Percentiles rank a stretch among this genome's conserved stretches.
These are phyloP conservation scores for Drosophila birchii DNA, from an alignment of 2,888 invertebrate species.

Conservation along the genomic window DNA sequence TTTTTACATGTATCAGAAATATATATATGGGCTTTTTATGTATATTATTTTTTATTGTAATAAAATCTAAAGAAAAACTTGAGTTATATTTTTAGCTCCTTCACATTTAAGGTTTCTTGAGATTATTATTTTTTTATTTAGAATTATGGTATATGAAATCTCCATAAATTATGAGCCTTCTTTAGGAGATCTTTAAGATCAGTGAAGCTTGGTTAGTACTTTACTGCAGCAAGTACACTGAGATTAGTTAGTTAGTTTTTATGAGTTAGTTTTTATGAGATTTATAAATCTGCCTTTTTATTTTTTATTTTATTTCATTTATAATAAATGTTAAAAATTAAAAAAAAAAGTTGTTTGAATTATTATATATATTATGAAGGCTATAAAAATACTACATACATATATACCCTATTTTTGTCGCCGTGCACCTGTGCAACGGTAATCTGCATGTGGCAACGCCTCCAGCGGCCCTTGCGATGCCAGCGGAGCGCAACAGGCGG, in stretches of 20 bases:
- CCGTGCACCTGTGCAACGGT: constrained; percentile 36
- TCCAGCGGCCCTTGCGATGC: constrained; percentile 32
- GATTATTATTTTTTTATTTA: not conserved
- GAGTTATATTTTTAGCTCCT: too few species aligned
- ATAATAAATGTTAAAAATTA: not conserved
- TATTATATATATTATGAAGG: not conserved
- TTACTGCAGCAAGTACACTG: not conserved
- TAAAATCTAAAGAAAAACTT: not conserved
- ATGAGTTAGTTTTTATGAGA: too few species aligned
- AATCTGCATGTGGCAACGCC: constrained; percentile 44
- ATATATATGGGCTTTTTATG: not conserved
- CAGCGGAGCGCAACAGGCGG: constrained; percentile 68
- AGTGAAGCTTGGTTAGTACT: constrained; percentile 20
- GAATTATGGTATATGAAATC: constrained; percentile 4
- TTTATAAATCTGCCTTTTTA: too few species aligned
- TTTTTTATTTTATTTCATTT: too few species aligned
- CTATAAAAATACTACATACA: too few species aligned
- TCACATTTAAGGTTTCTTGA: not conserved
- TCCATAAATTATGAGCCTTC: constrained; percentile 11
- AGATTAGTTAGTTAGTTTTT: too few species aligned
- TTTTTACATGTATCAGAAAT: too few species aligned
- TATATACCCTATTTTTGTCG: constrained; percentile 1
- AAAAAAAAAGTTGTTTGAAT: not conserved
- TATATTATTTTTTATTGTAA: not conserved
- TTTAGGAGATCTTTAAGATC: constrained; percentile 3